A percentile compares a stretch with the other conserved stretches of the same genome.
phyloP scores from a whole-genome alignment of 2,888 invertebrate genomes.

The Cataglyphis altisquamis region DNA sequence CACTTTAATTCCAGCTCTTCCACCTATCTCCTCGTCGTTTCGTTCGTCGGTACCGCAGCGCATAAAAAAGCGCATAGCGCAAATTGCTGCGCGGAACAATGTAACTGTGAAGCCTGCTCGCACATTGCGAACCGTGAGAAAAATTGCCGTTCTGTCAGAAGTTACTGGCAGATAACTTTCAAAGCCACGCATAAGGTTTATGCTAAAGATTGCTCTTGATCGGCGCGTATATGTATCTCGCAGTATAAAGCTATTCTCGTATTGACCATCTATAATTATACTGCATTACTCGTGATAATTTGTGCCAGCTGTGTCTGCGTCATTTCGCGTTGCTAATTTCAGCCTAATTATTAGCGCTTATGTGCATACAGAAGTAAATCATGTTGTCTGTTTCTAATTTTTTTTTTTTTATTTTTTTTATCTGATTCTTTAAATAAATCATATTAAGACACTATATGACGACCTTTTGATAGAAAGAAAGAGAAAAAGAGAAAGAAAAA shows the following conservation, averaged over 20 bases:
- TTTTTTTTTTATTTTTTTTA: not conserved
- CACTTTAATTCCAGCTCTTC: constrained; percentile 63
- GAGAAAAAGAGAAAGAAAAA: not conserved
- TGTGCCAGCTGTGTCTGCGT: constrained; percentile 20
- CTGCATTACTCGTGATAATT: not conserved
- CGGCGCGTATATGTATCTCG: not conserved
- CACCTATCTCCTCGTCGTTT: constrained; percentile 42
- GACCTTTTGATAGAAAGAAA: not conserved
- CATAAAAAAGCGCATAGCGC: constrained; percentile 40
- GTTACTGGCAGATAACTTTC: not conserved
- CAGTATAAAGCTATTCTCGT: not conserved
- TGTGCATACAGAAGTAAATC: not conserved
- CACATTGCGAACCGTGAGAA: constrained; percentile 39
- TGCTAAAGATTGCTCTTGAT: constrained; percentile 1
- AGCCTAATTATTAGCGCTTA: not conserved
- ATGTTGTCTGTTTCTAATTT: not conserved
- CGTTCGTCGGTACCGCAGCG: constrained; percentile 23
- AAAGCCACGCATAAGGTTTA: not conserved
- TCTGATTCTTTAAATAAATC: not conserved
- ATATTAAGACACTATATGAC: not conserved
- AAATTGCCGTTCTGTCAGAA: not conserved
- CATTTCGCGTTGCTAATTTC: constrained; percentile 1
- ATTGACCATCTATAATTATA: not conserved
- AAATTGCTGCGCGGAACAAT: constrained; percentile 40
- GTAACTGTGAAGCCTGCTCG: constrained; percentile 35